A percentile compares a stretch with the other conserved stretches of the same genome.
Conservation (phyloP, 2,113 vertebrate genomes). For the Cavia porcellus region DNA sequence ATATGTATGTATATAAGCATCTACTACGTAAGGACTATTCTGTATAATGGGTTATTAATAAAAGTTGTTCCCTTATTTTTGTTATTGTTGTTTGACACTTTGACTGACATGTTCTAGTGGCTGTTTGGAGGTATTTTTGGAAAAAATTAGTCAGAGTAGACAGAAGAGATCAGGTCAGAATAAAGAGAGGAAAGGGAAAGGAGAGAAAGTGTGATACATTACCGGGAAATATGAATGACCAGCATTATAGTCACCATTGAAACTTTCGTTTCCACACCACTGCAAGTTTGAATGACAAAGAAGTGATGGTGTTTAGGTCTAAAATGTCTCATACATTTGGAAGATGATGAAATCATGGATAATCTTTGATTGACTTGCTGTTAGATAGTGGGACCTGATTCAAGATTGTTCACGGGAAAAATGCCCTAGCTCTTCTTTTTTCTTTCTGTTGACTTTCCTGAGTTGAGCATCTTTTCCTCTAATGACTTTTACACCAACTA, state of each 20-base stretch:
- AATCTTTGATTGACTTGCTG: neutral
- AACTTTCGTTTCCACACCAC: neutral
- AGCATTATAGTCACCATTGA: neutral
- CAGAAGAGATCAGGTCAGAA: neutral
- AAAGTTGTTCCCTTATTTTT: neutral
- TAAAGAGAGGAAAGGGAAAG: neutral
- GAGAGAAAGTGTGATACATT: no score
- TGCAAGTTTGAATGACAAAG: neutral
- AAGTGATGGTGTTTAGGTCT: neutral
- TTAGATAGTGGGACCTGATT: neutral
- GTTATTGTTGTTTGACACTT: neutral
- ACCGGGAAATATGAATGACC: accelerated
- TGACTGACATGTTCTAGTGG: neutral
- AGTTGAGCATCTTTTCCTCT: neutral
- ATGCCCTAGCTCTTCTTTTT: neutral
- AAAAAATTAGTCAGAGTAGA: neutral
- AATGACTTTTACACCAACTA: neutral
- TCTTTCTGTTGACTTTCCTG: neutral
- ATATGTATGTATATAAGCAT: neutral
- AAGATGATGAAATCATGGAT: neutral
- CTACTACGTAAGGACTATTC: neutral
- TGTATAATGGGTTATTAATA: neutral
- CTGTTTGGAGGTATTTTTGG: neutral
- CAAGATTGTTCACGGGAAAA: neutral
- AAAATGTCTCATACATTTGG: neutral